These are phyloP conservation scores for Meghimatium bilineatum DNA, from an alignment of 2,888 invertebrate species.

Conservation along the genomic window DNA sequence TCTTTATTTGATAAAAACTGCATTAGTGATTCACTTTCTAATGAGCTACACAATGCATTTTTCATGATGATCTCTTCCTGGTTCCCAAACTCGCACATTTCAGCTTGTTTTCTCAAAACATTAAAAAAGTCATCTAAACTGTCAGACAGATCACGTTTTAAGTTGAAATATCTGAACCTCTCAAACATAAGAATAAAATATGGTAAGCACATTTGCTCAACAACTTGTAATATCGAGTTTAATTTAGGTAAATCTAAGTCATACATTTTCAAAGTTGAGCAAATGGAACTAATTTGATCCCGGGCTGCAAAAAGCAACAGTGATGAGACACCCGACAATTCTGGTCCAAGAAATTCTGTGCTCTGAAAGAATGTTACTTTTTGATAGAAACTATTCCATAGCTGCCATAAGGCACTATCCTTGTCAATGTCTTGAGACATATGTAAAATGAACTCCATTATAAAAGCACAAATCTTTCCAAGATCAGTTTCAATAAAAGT, in stretches of 20 bases:
- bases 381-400: slow-evolving; percentile 31
- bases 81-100: slow-evolving; percentile 38
- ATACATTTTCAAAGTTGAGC: slow-evolving; percentile 16
- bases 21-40: not conserved
- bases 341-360: not conserved
- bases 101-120: slow-evolving; percentile 22
- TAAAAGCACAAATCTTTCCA: not conserved
- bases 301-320: slow-evolving; percentile 39
- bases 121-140: slow-evolving; percentile 9
- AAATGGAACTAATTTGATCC: slow-evolving; percentile 17
- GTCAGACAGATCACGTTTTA: slow-evolving; percentile 16
- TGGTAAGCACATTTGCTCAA: slow-evolving; percentile 36
- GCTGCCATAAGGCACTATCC: slow-evolving; percentile 16
- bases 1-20: not conserved
- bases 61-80: slow-evolving; percentile 24
- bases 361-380: slow-evolving; percentile 14
- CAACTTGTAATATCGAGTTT: slow-evolving; percentile 27
- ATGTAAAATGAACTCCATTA: slow-evolving; percentile 36
- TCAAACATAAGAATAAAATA: slow-evolving; percentile 42
- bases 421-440: slow-evolving; percentile 15
- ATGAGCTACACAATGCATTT: not conserved
- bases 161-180: slow-evolving; percentile 35
- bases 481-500: not conserved
- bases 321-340: slow-evolving; percentile 5
- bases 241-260: slow-evolving; percentile 21